Conservation (phyloP, 2,888 invertebrate species). For the Apocheima hispidaria region DNA sequence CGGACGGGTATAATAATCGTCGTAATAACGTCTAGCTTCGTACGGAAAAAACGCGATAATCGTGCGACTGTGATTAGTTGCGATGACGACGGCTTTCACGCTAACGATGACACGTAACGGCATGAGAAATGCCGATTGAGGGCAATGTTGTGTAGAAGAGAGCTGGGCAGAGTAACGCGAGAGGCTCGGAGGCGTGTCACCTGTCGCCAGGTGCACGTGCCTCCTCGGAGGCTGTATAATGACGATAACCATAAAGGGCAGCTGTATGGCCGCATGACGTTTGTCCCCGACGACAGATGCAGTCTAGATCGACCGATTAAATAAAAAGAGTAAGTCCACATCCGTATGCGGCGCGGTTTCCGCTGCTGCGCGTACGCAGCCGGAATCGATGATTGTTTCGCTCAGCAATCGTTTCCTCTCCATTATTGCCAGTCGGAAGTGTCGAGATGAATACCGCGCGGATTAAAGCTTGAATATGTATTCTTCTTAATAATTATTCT, state of each 20-base stretch:
- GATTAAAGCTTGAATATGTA: conserved; percentile 34
- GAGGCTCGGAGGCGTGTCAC: conserved; percentile 54
- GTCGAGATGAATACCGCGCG: conserved; percentile 60
- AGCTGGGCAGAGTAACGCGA: conserved; percentile 39
- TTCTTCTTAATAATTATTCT: conserved; percentile 43
- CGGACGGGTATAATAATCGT: conserved; percentile 77
- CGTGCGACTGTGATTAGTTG: conserved; percentile 68
- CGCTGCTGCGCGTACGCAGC: conserved; percentile 72
- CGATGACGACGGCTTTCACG: conserved; percentile 69
- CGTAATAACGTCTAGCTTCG: conserved; percentile 64
- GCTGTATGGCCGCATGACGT: conserved; percentile 63
- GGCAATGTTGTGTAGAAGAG: conserved; percentile 37
- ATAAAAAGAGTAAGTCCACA: conserved; percentile 80
- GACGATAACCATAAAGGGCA: conserved; percentile 75
- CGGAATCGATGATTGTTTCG: conserved; percentile 80
- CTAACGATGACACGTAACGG: conserved; percentile 64
- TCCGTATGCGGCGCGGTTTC: conserved; percentile 78
- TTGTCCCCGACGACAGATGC: conserved; percentile 82
- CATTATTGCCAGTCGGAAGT: conserved; percentile 77
- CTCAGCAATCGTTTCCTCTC: conserved; percentile 77
- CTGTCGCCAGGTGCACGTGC: conserved; percentile 81
- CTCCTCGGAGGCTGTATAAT: conserved; percentile 64
- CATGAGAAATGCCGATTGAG: conserved; percentile 48
- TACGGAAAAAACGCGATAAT: conserved; percentile 64
- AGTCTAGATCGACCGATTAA: conserved; percentile 80